phyloP scores from a whole-genome alignment of 2,888 invertebrate species.

The Agrilus mali region DNA sequence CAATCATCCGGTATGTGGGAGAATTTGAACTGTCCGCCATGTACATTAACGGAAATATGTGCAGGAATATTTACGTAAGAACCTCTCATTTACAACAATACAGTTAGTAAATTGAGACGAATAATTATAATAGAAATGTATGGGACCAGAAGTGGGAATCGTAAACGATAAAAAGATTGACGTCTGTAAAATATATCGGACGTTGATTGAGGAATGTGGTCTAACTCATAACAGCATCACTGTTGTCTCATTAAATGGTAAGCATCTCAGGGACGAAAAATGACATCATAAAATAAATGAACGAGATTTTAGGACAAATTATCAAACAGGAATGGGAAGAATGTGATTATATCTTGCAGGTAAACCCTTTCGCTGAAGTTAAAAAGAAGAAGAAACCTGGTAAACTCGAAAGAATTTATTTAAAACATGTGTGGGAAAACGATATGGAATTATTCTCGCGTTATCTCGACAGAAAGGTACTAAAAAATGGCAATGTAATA shows the following conservation, averaged over 20 bases:
- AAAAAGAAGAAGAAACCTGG: slow-evolving; percentile 16
- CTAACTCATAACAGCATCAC: slow-evolving; percentile 40
- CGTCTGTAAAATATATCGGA: slow-evolving; percentile 46
- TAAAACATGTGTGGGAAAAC: slow-evolving; percentile 41
- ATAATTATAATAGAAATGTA: slow-evolving; percentile 32
- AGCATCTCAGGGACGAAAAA: slow-evolving; percentile 5
- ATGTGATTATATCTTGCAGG: slow-evolving; percentile 41
- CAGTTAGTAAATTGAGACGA: not conserved
- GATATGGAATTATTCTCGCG: slow-evolving; percentile 49
- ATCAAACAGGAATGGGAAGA: slow-evolving; percentile 50
- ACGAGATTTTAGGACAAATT: slow-evolving; percentile 36
- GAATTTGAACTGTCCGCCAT: slow-evolving; percentile 42
- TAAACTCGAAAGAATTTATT: slow-evolving; percentile 32
- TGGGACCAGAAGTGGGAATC: slow-evolving; percentile 38
- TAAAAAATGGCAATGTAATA: not conserved
- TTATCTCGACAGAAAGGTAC: slow-evolving; percentile 49
- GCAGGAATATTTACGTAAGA: slow-evolving; percentile 49
- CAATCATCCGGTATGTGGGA: slow-evolving; percentile 40
- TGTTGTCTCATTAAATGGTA: slow-evolving; percentile 42
- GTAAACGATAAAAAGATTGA: slow-evolving; percentile 40
- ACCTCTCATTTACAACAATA: not conserved
- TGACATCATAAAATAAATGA: slow-evolving; percentile 7
- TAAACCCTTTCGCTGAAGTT: slow-evolving; percentile 40
- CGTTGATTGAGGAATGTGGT: slow-evolving; percentile 43
- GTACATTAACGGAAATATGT: slow-evolving; percentile 45